Conservation (phyloP, 2,113 vertebrate genomes). For the Sarotherodon lohbergeri region DNA sequence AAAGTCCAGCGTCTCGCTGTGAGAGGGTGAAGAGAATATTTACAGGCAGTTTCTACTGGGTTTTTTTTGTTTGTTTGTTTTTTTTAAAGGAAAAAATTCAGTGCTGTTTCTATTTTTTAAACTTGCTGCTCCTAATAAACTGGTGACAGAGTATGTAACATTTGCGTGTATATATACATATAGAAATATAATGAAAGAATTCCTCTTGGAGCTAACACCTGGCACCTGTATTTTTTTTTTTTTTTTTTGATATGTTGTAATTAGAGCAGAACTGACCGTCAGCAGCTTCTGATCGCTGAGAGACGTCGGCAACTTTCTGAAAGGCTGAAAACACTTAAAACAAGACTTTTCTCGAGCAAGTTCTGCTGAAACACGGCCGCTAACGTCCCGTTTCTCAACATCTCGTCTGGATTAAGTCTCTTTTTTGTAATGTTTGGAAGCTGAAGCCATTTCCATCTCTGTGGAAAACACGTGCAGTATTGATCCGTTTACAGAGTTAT, state of each 20-base stretch:
- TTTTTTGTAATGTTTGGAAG: background rate
- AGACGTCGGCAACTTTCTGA: background rate
- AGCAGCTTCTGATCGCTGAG: background rate
- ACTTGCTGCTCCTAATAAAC: background rate
- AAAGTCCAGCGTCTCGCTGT: accelerated
- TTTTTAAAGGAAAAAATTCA: accelerated
- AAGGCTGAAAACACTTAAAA: background rate
- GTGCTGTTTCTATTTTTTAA: background rate
- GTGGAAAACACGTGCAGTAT: constrained; percentile 2
- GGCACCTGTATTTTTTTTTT: background rate
- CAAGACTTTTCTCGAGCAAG: background rate
- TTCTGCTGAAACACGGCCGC: background rate
- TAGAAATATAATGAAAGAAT: background rate
- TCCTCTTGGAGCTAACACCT: background rate
- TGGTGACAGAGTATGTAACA: background rate
- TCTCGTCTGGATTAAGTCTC: background rate
- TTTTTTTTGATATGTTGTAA: background rate
- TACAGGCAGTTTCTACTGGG: background rate
- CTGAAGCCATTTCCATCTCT: constrained; percentile 6
- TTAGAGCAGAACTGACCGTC: background rate
- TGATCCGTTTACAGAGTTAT: background rate
- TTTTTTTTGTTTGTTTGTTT: accelerated
- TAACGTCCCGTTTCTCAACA: background rate
- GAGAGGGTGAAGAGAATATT: background rate
- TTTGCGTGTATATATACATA: background rate